A percentile compares a stretch with the other conserved stretches of the same genome.
These are phyloP conservation scores for Drosophila burlai DNA, from an alignment of 1,140 invertebrate genomes.

Conservation along the genomic window DNA sequence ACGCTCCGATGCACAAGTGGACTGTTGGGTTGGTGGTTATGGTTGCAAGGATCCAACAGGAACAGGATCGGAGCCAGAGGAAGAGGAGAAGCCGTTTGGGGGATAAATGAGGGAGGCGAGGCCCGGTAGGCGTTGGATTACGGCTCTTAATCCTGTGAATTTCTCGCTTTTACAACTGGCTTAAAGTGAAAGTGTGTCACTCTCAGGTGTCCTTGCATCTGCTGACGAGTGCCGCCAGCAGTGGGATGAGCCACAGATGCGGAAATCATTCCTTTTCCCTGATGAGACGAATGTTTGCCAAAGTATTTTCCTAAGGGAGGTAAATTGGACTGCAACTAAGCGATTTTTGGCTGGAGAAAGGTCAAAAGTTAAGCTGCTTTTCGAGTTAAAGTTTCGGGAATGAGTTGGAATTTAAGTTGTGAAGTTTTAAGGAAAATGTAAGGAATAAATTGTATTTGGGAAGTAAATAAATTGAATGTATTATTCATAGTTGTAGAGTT, in stretches of 20 bases:
- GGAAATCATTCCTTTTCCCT: conserved; percentile 37
- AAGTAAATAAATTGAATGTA: neutral
- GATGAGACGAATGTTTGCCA: conserved; percentile 20
- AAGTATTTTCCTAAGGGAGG: neutral
- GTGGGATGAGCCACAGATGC: conserved; percentile 23
- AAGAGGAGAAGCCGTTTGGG: neutral
- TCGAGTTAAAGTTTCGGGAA: too few relatives aligned
- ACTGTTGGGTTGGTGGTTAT: conserved; percentile 52
- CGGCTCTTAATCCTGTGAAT: conserved; percentile 53
- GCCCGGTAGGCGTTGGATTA: conserved; percentile 38
- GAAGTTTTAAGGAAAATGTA: neutral
- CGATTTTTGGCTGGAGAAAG: neutral
- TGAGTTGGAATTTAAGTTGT: neutral
- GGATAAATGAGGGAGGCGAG: neutral
- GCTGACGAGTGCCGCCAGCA: conserved; percentile 29
- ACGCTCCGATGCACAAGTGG: conserved; percentile 54
- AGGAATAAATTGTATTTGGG: neutral
- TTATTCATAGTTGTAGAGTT: neutral
- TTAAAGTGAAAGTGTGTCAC: conserved; percentile 53
- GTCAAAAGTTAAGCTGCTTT: neutral
- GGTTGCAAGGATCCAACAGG: conserved; percentile 21
- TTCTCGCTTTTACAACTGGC: conserved; percentile 54
- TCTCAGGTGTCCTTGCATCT: conserved; percentile 52
- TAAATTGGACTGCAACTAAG: conserved; percentile 7
- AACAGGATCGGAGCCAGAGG: neutral